Percentiles rank a stretch among this genome's conserved stretches.
phyloP scores from a whole-genome alignment of 2,113 vertebrate genomes.

The Megatriorchis doriae region DNA sequence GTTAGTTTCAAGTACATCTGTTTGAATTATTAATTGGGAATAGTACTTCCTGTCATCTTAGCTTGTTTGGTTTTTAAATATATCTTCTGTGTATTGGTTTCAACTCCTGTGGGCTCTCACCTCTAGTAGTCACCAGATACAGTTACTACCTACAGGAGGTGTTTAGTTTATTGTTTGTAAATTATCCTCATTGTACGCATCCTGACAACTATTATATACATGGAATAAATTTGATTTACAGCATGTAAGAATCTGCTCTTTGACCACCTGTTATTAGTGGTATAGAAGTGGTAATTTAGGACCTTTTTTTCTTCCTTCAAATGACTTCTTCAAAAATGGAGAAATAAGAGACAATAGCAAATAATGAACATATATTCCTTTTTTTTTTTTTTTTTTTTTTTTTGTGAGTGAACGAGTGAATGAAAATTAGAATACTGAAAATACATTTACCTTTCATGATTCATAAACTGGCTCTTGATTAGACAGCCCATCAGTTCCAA shows the following conservation, averaged over 20 bases:
- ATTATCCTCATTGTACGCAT: background rate
- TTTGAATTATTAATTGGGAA: background rate
- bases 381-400: too few species aligned
- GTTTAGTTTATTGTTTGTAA: background rate
- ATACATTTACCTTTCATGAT: background rate
- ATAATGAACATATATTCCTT: background rate
- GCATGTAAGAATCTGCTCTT: background rate
- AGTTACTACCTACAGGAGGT: background rate
- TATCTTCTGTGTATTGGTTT: background rate
- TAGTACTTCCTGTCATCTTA: background rate
- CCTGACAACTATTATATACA: background rate
- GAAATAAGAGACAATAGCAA: background rate
- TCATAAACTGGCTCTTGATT: background rate
- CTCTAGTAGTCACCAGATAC: background rate
- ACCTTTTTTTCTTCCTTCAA: background rate
- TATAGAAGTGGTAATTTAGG: background rate
- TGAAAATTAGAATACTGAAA: background rate
- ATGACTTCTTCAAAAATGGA: background rate
- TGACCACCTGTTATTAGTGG: background rate
- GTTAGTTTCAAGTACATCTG: background rate
- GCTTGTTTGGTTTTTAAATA: background rate
- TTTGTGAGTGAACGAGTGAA: background rate
- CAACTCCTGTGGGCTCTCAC: background rate
- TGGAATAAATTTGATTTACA: background rate
- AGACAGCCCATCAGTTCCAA: background rate